Conservation (phyloP, 2,888 invertebrate genomes). For the Drosophila prolongata region DNA sequence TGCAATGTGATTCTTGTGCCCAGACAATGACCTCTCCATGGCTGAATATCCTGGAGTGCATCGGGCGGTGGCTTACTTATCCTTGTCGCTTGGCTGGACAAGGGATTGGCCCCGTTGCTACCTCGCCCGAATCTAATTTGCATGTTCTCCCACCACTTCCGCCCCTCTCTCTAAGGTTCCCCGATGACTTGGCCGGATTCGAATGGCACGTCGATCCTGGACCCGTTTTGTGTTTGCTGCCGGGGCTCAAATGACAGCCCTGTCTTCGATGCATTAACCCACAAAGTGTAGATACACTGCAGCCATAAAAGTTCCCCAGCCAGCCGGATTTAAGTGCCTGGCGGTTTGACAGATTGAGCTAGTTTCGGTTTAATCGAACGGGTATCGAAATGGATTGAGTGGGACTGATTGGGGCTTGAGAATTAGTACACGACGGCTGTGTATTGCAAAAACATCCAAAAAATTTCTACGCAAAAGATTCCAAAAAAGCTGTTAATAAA, state of each 20-base stretch:
- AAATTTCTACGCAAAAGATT: too few species aligned
- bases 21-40: conserved; percentile 37
- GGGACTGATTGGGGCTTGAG: not conserved
- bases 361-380: conserved; percentile 19
- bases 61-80: conserved; percentile 49
- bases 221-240: conserved; percentile 7
- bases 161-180: conserved; percentile 40
- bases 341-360: conserved; percentile 41
- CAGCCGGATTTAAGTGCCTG: conserved; percentile 54
- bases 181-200: conserved; percentile 33
- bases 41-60: conserved; percentile 20
- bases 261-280: conserved; percentile 56
- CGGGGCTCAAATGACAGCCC: conserved; percentile 46
- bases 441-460: not conserved
- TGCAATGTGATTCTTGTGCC: conserved; percentile 37
- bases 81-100: conserved; percentile 53
- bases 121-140: conserved; percentile 59
- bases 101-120: conserved; percentile 41
- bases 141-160: conserved; percentile 44
- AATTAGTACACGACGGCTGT: not conserved
- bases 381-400: conserved; percentile 2
- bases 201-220: conserved; percentile 23
- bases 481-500: too few species aligned
- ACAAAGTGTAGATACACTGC: conserved; percentile 38
- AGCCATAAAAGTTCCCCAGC: conserved; percentile 52